Evolutionary conservation across 2,888 invertebrate genomes (phyloP), one percentile per base, ranked within the genome.

Genomic region (Drosophila algonquin): DNA sequence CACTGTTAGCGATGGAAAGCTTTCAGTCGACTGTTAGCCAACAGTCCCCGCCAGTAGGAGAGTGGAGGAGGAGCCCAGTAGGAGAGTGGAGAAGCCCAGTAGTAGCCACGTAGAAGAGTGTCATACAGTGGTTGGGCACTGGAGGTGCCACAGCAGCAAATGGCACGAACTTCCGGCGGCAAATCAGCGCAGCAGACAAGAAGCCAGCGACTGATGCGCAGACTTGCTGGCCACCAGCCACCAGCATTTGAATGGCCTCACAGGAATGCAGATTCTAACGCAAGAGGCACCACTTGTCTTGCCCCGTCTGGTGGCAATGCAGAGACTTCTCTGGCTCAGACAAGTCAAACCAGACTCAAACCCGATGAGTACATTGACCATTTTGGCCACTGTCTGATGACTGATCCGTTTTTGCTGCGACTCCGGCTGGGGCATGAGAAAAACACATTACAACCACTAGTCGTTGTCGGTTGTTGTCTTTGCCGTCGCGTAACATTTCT

Each of bases 241-340:
- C 58, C 76, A 68, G 73, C 77, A 83, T 81, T 83, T 81, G 76
- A 88, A 87, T 83, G 63, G 73, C 73, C 87, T 75, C 56, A 63
- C 75, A 82, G 75, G 88, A 87, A 89, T 87, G 89, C 79, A 74
- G 88, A 87, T 89, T 84, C 81, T 78, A 81, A 86, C 70, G 84
- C 89, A 83, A 67, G 44, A 79, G 75, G 82, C 86, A 18, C 21
- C 21, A 21, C 21, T 21, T 21, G 59, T 21, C 40, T 8, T 21
- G 32, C 18, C 48, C 24, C 8, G 61, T 12, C 46, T 24, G 35
- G 35, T 16, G 57, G 24, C 24, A 21, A 21, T 21, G 21, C 3
- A 3, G 21, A 21, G 21, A 3, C 3, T 21, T 21, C 21, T 21
- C 3, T 21, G 21, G 6, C 24, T 24, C 24, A 77, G 87, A 88